Base-by-base conservation (phyloP, 2,888 invertebrate species). In the Metalampra italica region DNA sequence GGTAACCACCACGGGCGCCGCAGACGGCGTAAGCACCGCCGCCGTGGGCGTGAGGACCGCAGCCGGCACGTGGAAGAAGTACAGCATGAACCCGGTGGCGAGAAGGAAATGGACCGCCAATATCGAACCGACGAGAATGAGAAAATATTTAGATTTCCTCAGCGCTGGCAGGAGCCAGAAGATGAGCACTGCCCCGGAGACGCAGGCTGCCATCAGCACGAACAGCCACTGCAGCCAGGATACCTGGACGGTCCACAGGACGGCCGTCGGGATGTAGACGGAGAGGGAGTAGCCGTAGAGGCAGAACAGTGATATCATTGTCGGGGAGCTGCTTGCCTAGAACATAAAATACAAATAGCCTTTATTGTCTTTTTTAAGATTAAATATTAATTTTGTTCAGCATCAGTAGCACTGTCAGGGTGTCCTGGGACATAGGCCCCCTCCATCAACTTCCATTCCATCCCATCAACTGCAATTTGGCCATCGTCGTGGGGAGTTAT, bases 201-300 rank as follows among this genome's bases (percentile, higher is more conserved):
- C 84, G 32, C 94, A 82, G 0, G 97, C 94, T 0, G 96, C 97
- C 60, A 94, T 86, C 36, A 95, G 82, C 0, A 97, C 96, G 43
- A 98, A 90, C 7, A 94, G 70, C 98, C 98, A 98, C 69, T 97
- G 97, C 30, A 98, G 89, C 92, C 95, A 92, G 15, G 91, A 90
- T 11, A 93, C 91, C 78, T 94, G 95, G 64, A 98, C 95, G 0
- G 96, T 94, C 97, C 98, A 98, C 38, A 98, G 87, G 56, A 98
- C 92, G 2, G 98, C 96, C 8, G 97, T 95, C 4, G 98, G 98
- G 68, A 99, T 93, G 83, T 97, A 99, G 68, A 98, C 96, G 32
- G 97, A 93, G 42, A 99, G 88, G 0, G 98, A 98, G 81, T 99
- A 99, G 8, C 98, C 99, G 72, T 98, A 99, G 9, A 98, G 91